Conservation (phyloP, 2,797 vertebrate species). For the Octomys mimax region DNA sequence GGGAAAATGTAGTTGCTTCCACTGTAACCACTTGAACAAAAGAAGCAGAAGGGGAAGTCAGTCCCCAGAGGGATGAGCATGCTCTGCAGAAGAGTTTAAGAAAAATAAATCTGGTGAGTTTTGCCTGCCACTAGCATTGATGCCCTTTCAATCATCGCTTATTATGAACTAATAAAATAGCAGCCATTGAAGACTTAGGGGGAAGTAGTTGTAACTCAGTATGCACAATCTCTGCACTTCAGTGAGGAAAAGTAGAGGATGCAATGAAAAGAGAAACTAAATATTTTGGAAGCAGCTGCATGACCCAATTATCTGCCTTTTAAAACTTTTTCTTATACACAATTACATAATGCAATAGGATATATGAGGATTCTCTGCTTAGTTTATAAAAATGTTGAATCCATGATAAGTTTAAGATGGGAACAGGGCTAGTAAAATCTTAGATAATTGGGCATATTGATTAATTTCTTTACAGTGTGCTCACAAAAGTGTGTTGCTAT, state of each 20-base stretch:
- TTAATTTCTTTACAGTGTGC: conserved; percentile 41
- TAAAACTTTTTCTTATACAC: conserved; percentile 60
- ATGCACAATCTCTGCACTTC: conserved; percentile 49
- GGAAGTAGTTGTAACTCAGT: conserved; percentile 21
- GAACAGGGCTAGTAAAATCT: background rate
- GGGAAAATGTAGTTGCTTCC: conserved; percentile 32
- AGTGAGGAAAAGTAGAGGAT: conserved; percentile 53
- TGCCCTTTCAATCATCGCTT: conserved; percentile 47
- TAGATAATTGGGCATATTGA: background rate
- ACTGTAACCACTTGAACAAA: conserved; percentile 26
- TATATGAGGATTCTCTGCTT: conserved; percentile 49
- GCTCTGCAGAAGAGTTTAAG: background rate
- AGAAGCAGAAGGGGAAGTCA: background rate
- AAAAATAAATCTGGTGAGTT: conserved; percentile 40
- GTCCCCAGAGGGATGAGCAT: background rate
- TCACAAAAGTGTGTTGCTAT: conserved; percentile 6
- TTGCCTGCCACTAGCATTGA: background rate
- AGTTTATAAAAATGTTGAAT: conserved; percentile 56
- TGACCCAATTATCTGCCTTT: conserved; percentile 61
- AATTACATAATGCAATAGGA: conserved; percentile 59
- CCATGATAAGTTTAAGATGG: conserved; percentile 48
- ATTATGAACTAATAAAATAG: conserved; percentile 56
- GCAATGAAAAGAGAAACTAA: conserved; percentile 47
- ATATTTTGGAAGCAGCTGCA: conserved; percentile 57
- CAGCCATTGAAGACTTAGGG: conserved; percentile 27